Percentiles rank a stretch among this genome's conserved stretches.
Conservation (phyloP, 2,797 vertebrate species). For the Pogonophryne albipinna region DNA sequence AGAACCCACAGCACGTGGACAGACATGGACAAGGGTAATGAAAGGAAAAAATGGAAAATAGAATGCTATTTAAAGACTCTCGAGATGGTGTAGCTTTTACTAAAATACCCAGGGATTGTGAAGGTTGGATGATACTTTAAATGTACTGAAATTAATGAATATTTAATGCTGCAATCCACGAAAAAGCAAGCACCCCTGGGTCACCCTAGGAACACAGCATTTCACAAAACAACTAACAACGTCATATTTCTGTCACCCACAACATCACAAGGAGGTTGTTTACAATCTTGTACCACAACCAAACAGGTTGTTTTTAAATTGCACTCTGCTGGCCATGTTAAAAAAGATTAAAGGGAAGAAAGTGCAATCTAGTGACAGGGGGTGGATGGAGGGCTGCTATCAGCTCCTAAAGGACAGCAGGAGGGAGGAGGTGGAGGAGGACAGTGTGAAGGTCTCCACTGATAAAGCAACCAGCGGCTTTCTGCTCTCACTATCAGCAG, state of each 20-base stretch:
- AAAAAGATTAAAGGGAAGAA: conserved; percentile 64
- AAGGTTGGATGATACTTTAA: not conserved
- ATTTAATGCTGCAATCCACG: not conserved
- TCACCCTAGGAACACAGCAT: conserved; percentile 1
- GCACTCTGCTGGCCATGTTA: conserved; percentile 47
- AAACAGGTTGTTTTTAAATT: no score
- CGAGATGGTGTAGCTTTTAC: not conserved
- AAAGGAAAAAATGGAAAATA: conserved; percentile 41
- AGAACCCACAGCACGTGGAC: conserved; percentile 51
- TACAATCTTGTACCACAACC: conserved; percentile 47
- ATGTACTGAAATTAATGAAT: not conserved
- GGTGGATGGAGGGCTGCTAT: conserved; percentile 46
- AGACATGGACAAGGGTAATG: conserved; percentile 50
- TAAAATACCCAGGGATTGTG: conserved; percentile 4
- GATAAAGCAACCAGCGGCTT: conserved; percentile 52
- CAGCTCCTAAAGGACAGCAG: conserved; percentile 48
- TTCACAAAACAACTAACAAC: conserved; percentile 9
- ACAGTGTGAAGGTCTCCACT: conserved; percentile 28
- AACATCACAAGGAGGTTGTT: conserved; percentile 47
- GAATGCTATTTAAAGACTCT: conserved; percentile 44
- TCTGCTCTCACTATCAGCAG: conserved; percentile 49
- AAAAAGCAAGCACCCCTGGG: not conserved
- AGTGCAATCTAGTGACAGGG: conserved; percentile 49
- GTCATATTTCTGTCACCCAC: conserved; percentile 29
- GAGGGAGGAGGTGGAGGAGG: conserved; percentile 34